Conservation (phyloP, 2,113 vertebrate genomes). For the Onychostoma macrolepis region DNA sequence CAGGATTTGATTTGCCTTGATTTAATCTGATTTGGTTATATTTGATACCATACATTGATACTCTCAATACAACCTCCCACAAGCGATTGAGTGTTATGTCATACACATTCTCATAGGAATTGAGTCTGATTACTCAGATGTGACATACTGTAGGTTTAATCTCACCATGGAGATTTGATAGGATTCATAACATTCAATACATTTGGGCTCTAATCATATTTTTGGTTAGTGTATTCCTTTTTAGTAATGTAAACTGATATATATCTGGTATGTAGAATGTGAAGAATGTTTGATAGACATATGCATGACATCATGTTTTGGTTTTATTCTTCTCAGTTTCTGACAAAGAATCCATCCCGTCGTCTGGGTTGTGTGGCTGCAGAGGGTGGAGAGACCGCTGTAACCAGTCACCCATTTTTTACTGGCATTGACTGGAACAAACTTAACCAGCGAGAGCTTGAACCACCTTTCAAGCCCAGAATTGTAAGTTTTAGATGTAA, state of each 20-base stretch:
- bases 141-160: conserved; percentile 10
- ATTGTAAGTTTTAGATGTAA: conserved; percentile 81
- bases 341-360: conserved; percentile 90
- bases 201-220: neutral
- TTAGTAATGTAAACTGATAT: neutral
- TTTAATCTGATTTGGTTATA: conserved; percentile 15
- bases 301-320: neutral
- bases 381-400: conserved; percentile 84
- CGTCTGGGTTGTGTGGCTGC: conserved; percentile 86
- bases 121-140: conserved; percentile 18
- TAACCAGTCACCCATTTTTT: conserved; percentile 88
- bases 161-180: neutral
- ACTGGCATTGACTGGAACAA: conserved; percentile 87
- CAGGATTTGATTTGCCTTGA: conserved; percentile 21
- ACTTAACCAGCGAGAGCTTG: conserved; percentile 85
- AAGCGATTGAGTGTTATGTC: neutral
- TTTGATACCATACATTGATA: neutral
- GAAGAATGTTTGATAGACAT: neutral
- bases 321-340: conserved; percentile 77
- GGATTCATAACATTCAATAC: neutral
- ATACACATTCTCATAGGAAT: neutral
- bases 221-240: neutral
- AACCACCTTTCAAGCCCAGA: conserved; percentile 93
- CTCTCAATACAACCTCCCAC: neutral
- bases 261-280: neutral